Percentiles rank a stretch among this genome's conserved stretches.
Evolutionary conservation across 2,888 invertebrate species (phyloP).

Genomic region (Mesorhabditis belari): DNA sequence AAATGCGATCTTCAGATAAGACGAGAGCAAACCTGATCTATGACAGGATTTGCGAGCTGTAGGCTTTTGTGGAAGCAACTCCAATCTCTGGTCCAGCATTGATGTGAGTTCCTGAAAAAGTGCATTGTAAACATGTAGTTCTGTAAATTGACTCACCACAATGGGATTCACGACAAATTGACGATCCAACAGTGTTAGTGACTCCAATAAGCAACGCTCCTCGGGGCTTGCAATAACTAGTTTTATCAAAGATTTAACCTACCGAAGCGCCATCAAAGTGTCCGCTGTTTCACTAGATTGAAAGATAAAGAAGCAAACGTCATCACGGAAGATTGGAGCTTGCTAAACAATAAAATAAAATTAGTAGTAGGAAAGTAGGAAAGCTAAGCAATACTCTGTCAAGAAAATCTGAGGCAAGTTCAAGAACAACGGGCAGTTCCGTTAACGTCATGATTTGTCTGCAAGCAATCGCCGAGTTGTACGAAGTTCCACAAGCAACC

Average conservation of each 20-base stretch:
- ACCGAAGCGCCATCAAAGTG: slow-evolving; percentile 52
- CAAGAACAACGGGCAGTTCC: slow-evolving; percentile 97
- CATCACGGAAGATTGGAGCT: slow-evolving; percentile 97
- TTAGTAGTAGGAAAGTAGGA: too few species aligned
- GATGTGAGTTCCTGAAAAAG: too few species aligned
- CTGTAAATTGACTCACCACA: too few species aligned
- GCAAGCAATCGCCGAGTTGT: slow-evolving; percentile 88
- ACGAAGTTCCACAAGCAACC: slow-evolving; percentile 98
- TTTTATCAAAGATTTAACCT: background rate
- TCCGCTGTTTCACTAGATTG: slow-evolving; percentile 71
- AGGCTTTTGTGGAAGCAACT: slow-evolving; percentile 98
- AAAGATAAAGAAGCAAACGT: slow-evolving; percentile 98
- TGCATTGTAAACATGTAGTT: too few species aligned
- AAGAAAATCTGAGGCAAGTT: slow-evolving; percentile 93
- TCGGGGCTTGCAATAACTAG: slow-evolving; percentile 82
- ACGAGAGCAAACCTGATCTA: slow-evolving; percentile 96
- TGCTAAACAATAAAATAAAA: too few species aligned
- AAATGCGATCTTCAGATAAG: slow-evolving; percentile 94
- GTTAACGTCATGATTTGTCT: slow-evolving; percentile 77
- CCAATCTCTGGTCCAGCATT: slow-evolving; percentile 99
- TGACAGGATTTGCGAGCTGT: slow-evolving; percentile 96
- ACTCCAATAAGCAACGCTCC: slow-evolving; percentile 95
- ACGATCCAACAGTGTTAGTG: slow-evolving; percentile 94
- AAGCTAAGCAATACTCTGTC: too few species aligned
- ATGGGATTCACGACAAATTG: slow-evolving; percentile 95